Conservation (phyloP, 2,888 invertebrate genomes). For the Zygothrica quintamaculata region DNA sequence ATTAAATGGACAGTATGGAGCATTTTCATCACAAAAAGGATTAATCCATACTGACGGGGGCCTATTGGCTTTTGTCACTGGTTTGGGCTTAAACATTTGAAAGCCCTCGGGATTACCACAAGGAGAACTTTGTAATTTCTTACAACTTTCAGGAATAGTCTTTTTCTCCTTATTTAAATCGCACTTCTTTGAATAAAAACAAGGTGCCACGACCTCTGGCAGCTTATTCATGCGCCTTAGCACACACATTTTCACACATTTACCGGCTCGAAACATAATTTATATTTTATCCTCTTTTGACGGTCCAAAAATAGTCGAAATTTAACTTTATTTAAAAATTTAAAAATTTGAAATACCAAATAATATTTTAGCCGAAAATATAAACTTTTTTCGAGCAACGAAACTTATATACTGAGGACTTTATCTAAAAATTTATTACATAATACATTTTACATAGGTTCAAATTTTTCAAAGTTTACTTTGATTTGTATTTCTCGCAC, state of each 20-base stretch:
- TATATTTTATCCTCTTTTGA: not conserved
- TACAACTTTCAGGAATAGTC: constrained; percentile 24
- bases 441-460: not conserved
- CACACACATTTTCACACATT: not conserved
- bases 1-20: constrained; percentile 52
- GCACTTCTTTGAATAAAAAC: constrained; percentile 40
- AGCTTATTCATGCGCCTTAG: not conserved
- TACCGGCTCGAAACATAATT: constrained; percentile 24
- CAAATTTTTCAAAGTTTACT: constrained; percentile 28
- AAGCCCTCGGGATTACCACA: constrained; percentile 54
- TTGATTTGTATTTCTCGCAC: constrained; percentile 1
- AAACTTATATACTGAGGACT: constrained; percentile 3
- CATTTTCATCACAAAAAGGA: constrained; percentile 59
- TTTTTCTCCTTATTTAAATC: not conserved
- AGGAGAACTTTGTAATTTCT: constrained; percentile 15
- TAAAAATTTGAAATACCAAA: constrained; percentile 4
- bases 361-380: constrained; percentile 9
- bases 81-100: not conserved
- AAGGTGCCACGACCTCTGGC: constrained; percentile 14
- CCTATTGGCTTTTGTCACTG: constrained; percentile 7
- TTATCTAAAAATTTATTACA: not conserved
- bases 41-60: constrained; percentile 73
- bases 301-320: constrained; percentile 5
- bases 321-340: constrained; percentile 8
- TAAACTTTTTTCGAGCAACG: constrained; percentile 1